Base-by-base conservation (phyloP, 2,113 vertebrate genomes). In the Sisor rabdophorus region DNA sequence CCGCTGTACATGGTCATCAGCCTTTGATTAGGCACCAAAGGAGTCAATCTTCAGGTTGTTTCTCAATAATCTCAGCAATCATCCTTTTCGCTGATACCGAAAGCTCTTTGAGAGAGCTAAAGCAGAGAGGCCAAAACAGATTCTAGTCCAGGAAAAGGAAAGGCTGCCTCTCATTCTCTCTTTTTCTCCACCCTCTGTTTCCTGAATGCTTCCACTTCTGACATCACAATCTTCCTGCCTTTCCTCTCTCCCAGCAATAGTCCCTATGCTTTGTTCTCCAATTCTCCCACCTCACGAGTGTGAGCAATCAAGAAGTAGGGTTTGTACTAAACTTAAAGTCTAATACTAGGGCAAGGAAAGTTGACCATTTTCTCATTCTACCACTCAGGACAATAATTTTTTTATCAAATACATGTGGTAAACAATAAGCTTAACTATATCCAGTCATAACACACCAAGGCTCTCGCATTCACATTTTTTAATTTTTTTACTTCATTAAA, bases 201-300 rank as follows among this genome's bases (percentile, higher is more conserved):
- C 85, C 84, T 67, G 77, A 79, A 58, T 76, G 13, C 83, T 89
- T 91, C 89, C 89, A 88, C 74, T 79, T 84, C 85, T 91, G 88
- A 89, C 88, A 89, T 88, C 90, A 89, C 75, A 67, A 82, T 71
- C 84, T 85, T 89, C 84, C 77, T 86, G 78, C 54, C 80, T 72
- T 81, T 85, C 85, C 85, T n/a, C 78, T 56, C 15, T 80, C 59
- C 20, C 16, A 76, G 82, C 78, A 71, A 69, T 65, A 2, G 11
- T 61, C 47, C 69, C 47, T 40, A 44, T 12, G 52, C 73, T 67
- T 82, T 71, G 80, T 83, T 74, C 70, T 56, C 72, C 71, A 40
- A 71, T 55, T 55, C 26, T 52, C 70, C 71, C 61, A 63, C 48
- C 64, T 7, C 60, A 2, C 28, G 16, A 28, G 13, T 47, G 9